phyloP scores from a whole-genome alignment of 2,113 vertebrate species.

The Grammomys dolichurus region DNA sequence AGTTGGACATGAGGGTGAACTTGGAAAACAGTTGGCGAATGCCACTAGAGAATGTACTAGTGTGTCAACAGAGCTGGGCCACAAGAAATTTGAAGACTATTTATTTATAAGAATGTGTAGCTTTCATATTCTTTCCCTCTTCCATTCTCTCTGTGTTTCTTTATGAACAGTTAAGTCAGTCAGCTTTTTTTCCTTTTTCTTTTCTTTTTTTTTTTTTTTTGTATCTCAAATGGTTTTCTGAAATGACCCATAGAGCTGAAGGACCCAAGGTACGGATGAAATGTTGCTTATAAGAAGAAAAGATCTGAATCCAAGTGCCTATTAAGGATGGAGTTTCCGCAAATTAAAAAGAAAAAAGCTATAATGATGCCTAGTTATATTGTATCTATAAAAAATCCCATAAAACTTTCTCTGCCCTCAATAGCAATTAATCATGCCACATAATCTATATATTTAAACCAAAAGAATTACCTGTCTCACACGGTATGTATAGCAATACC shows the following conservation, averaged over 20 bases:
- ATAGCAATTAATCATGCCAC: conserved; percentile 31
- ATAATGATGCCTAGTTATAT: conserved; percentile 13
- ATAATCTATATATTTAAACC: conserved; percentile 49
- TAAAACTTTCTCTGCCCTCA: conserved; percentile 3
- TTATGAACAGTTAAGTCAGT: conserved; percentile 30
- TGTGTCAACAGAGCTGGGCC: conserved; percentile 4
- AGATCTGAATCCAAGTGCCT: not conserved
- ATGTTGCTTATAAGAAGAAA: not conserved
- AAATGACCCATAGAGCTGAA: not conserved
- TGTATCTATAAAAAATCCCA: not conserved
- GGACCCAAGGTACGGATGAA: not conserved
- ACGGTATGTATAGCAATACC: not conserved
- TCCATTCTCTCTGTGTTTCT: conserved; percentile 6
- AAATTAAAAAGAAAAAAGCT: not conserved
- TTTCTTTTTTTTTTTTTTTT: not conserved
- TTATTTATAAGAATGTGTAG: not conserved
- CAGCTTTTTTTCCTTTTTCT: not conserved
- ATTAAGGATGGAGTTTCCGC: not conserved
- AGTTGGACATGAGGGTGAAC: not conserved
- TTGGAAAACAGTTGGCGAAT: conserved; percentile 33
- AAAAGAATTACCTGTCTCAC: not conserved
- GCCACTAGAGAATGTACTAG: not conserved
- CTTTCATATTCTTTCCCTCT: not conserved
- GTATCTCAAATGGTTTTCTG: conserved; percentile 20
- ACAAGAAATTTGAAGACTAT: not conserved